Evolutionary conservation across 2,113 vertebrate species (phyloP).

Genomic region (Malurus cyaneus): DNA sequence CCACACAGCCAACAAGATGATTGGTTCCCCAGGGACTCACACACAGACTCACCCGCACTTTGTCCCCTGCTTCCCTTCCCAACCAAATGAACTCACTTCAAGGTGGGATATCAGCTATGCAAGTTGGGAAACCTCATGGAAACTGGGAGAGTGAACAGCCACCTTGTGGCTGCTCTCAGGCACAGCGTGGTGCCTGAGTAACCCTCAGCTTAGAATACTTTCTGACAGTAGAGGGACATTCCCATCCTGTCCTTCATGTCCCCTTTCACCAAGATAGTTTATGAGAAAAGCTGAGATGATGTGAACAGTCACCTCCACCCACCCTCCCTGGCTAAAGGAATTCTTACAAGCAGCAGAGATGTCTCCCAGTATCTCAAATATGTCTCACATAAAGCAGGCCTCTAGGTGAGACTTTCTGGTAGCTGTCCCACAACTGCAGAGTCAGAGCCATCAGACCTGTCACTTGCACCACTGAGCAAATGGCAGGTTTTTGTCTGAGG

Average conservation of each 20-base stretch:
- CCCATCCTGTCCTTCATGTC: not conserved
- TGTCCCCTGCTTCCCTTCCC: not conserved
- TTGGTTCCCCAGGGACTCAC: not conserved
- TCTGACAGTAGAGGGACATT: not conserved
- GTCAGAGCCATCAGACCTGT: not conserved
- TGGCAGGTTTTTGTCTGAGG: not conserved
- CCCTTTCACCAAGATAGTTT: not conserved
- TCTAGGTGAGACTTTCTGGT: not conserved
- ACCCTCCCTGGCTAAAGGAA: not conserved
- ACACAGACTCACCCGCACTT: not conserved
- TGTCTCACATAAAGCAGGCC: not conserved
- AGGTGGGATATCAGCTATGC: not conserved
- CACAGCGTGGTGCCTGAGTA: not conserved
- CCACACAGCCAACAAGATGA: not conserved
- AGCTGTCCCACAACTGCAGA: not conserved
- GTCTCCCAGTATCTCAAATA: not conserved
- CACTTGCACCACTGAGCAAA: not conserved
- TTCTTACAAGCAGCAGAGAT: not conserved
- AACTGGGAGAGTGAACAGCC: not conserved
- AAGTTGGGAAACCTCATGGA: not conserved
- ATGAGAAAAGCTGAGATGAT: not conserved
- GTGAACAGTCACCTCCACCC: not conserved
- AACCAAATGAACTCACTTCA: not conserved
- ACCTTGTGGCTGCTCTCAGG: not conserved
- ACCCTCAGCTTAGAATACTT: not conserved